Evolutionary conservation across 2,888 invertebrate genomes (phyloP).

Genomic region (Phyto melanocephala): DNA sequence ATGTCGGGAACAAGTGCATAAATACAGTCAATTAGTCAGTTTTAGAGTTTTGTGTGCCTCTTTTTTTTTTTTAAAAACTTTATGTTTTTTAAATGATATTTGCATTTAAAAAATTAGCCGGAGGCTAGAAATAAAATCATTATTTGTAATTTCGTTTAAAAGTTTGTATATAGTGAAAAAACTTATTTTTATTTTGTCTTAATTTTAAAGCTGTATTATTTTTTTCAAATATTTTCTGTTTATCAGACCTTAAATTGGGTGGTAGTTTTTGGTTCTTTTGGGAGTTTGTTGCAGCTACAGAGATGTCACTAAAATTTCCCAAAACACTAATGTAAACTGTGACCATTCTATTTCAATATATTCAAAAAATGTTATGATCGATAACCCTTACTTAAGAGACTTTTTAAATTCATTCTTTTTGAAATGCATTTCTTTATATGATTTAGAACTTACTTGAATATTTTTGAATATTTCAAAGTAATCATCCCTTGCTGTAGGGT

Average conservation of each 20-base stretch:
- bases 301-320: too few species aligned
- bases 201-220: constrained; percentile 29
- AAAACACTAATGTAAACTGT: too few species aligned
- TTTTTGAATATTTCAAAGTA: too few species aligned
- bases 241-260: background rate
- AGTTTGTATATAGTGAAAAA: constrained; percentile 55
- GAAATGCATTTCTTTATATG: too few species aligned
- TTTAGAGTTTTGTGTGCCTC: background rate
- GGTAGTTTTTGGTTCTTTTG: background rate
- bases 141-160: constrained; percentile 59
- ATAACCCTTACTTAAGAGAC: too few species aligned
- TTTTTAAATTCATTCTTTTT: too few species aligned
- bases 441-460: too few species aligned
- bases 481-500: background rate
- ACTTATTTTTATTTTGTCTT: constrained; percentile 10
- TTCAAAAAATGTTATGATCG: too few species aligned
- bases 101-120: constrained; percentile 54
- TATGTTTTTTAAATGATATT: constrained; percentile 54
- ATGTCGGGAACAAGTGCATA: constrained; percentile 1
- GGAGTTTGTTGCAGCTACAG: too few species aligned
- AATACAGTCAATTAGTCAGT: background rate
- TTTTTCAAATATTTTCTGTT: background rate
- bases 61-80: constrained; percentile 14
- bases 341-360: too few species aligned
- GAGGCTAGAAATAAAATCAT: constrained; percentile 50